A percentile compares a stretch with the other conserved stretches of the same genome.
Conservation (phyloP, 2,888 invertebrate genomes). For the Drosophila anceps region DNA sequence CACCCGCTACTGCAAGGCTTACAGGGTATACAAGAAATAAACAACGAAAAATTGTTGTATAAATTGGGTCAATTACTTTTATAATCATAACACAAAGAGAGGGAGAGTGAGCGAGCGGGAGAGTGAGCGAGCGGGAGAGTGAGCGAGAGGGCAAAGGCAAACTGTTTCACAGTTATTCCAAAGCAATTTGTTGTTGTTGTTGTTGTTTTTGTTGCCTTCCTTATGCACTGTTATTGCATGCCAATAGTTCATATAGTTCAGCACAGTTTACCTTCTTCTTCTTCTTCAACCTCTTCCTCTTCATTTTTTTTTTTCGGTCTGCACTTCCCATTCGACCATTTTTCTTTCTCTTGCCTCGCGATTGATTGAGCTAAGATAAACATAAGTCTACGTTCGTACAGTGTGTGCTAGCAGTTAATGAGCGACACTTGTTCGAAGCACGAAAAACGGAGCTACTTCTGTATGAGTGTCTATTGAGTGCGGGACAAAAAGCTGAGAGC, state of each 20-base stretch:
- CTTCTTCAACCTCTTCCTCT: constrained; percentile 6
- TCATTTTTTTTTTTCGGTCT: constrained; percentile 12
- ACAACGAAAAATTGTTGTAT: constrained; percentile 36
- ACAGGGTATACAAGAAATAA: constrained; percentile 24
- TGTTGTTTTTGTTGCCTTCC: constrained; percentile 19
- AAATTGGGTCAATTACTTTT: constrained; percentile 74
- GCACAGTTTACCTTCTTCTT: constrained; percentile 39
- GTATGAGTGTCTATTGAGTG: not conserved
- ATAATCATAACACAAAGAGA: constrained; percentile 66
- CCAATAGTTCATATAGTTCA: constrained; percentile 69
- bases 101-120: not conserved
- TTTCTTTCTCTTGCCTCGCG: constrained; percentile 4
- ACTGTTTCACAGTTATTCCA: constrained; percentile 40
- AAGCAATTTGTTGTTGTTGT: constrained; percentile 39
- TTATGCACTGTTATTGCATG: constrained; percentile 64
- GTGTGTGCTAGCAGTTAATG: constrained; percentile 29
- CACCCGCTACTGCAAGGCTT: not conserved
- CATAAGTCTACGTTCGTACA: constrained; percentile 14
- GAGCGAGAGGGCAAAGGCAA: not conserved
- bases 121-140: not conserved
- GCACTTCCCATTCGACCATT: constrained; percentile 11
- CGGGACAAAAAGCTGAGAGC: not conserved
- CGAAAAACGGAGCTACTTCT: no score
- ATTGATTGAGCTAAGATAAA: constrained; percentile 59
- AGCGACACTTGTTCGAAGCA: no score